Base-by-base conservation (phyloP, 1,140 invertebrate species). In the honey bee (Apis mellifera) region DNA sequence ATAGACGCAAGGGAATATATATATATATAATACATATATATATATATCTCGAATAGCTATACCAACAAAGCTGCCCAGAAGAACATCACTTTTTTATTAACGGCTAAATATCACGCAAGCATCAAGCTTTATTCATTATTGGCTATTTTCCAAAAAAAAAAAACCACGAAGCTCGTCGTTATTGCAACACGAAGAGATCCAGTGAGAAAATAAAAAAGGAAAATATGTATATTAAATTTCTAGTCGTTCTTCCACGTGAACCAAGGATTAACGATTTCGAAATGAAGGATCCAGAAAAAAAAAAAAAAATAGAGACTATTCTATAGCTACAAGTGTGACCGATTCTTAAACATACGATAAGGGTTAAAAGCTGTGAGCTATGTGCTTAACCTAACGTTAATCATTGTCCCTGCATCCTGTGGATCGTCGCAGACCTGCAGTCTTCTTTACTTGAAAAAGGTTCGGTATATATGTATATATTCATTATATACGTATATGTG, bases 361-460 rank as follows among this genome's bases (percentile, higher is more conserved):
- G 72, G 76, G 60, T 87, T 84, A 64, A 84, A 62, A 84, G 90
- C 90, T 93, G 92, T 91, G 91, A 93, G 92, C 92, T 93, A 90
- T 90, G 92, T 88, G 90, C 91, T 92, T 88, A 78, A 89, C 86
- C 83, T 90, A 91, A 90, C 85, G 84, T 91, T 90, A 87, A 90
- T 90, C 89, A 89, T 92, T 91, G 90, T 93, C 89, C 90, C 84
- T 92, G 87, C 92, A 91, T 93, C 89, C 91, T 92, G 90, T 93
- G 89, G 93, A 93, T 93, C 90, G 88, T 89, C 86, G 89, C 95
- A 96, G 96, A 95, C 95, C 95, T 94, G 95, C 95, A 94, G 94
- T 92, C 92, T 94, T 86, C 92, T 94, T 85, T 93, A 94, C 92
- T 91, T 94, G 88, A 94, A 94, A 94, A 94, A 94, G 92, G 93